These are phyloP conservation scores for Rhinogobius similis DNA, from an alignment of 2,113 vertebrate species.

Conservation along the genomic window DNA sequence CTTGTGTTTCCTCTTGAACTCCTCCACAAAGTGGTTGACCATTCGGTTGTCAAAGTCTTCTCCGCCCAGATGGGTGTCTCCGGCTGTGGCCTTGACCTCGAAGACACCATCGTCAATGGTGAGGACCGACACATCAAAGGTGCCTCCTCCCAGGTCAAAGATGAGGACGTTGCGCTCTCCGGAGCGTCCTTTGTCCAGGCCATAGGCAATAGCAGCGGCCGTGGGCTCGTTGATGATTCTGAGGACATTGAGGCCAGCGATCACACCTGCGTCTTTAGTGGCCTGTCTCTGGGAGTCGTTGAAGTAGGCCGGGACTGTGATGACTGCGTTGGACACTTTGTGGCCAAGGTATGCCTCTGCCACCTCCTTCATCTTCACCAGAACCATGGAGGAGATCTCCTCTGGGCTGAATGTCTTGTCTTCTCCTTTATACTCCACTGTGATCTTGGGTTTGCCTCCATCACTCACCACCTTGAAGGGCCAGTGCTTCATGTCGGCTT, in stretches of 20 bases:
- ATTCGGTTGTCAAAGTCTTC: not conserved
- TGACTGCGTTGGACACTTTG: not conserved
- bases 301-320: slow-evolving; percentile 1
- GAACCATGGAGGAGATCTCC: slow-evolving; percentile 2
- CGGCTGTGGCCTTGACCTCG: not conserved
- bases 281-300: not conserved
- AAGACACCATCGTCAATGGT: not conserved
- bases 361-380: slow-evolving; percentile 8
- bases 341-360: not conserved
- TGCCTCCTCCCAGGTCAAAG: not conserved
- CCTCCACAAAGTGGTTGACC: slow-evolving; percentile 1
- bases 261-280: slow-evolving; percentile 3
- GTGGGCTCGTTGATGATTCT: slow-evolving; percentile 4
- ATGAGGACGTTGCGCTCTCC: not conserved
- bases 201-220: not conserved
- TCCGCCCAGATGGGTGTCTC: not conserved
- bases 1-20: slow-evolving; percentile 1
- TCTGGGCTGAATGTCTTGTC: slow-evolving; percentile 5
- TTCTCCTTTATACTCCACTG: not conserved
- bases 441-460: not conserved
- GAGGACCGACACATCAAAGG: not conserved
- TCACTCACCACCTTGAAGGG: slow-evolving; percentile 2
- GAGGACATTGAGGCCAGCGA: not conserved
- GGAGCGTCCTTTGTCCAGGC: not conserved
- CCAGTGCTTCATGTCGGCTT: not conserved